Evolutionary conservation across 2,797 vertebrate genomes (phyloP), one percentile per base, ranked within the genome.

Genomic region (Chiroxiphia lanceolata): DNA sequence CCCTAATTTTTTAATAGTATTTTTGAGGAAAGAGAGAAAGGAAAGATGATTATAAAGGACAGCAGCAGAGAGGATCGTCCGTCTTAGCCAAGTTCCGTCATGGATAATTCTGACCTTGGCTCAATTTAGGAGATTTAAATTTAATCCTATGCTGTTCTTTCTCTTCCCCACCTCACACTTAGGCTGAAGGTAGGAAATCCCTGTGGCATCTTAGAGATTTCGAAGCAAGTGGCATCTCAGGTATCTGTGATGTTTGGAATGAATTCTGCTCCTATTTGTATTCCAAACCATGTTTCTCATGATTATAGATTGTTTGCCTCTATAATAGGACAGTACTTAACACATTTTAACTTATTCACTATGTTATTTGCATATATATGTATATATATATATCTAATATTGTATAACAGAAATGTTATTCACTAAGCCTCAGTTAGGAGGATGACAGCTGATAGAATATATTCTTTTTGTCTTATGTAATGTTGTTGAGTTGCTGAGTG

Each of bases 41-140:
- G 38, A 61, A 51, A 26, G n/a, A 38, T 87, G 10, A 33, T 93
- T 57, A 54, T 5, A 9, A 84, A 92, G 50, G 68, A 40, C 22
- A 33, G 34, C 47, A 83, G 53, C 45, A 83, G 65, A 76, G n/a
- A 61, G 51, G 51, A 61, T 94, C 0, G 1, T 86, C 34, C 26
- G 31, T 86, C 45, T 94, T 70, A 60, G 78, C 65, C 0, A 36
- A 67, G 27, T 88, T 91, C 60, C 13, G 4, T 65, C 23, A 21
- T 11, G 25, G 70, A 13, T 92, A 77, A 68, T 92, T 92, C 77
- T 63, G n/a, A 51, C 51, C 53, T 78, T 72, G 74, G 50, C 74
- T 83, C 38, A 59, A 1, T 92, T 84, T 54, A 84, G 72, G 57
- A 71, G 61, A 47, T 78, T 81, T 69, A 84, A 72, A 89, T 59